These are phyloP conservation scores for Pangasius larnaudii DNA, from an alignment of 2,797 vertebrate genomes.

Conservation along the genomic window DNA sequence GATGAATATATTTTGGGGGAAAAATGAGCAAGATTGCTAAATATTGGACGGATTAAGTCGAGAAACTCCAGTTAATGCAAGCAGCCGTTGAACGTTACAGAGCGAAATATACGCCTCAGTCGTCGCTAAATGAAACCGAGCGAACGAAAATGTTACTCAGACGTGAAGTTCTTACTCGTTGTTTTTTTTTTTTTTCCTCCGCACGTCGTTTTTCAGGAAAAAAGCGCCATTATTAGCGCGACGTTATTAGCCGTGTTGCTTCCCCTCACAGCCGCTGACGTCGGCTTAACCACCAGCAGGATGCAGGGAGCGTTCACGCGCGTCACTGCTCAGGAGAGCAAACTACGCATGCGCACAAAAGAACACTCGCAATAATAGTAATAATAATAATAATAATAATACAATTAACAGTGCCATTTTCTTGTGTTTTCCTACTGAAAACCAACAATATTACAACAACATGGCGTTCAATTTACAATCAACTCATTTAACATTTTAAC, in stretches of 20 bases:
- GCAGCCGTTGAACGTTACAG: not conserved
- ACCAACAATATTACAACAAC: too few relatives aligned
- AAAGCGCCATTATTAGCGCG: not conserved
- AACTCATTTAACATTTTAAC: too few relatives aligned
- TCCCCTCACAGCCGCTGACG: slow-evolving; percentile 53
- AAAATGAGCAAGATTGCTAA: too few relatives aligned
- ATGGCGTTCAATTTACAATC: too few relatives aligned
- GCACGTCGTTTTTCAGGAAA: not conserved
- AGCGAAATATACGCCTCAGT: not conserved
- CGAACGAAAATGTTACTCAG: not conserved
- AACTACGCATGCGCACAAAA: slow-evolving; percentile 38
- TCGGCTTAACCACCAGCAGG: slow-evolving; percentile 36
- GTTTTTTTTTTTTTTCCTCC: not conserved
- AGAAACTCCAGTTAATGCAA: not conserved
- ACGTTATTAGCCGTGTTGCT: slow-evolving; percentile 9
- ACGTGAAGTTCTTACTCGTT: not conserved
- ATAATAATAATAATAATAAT: not conserved
- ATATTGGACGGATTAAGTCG: not conserved
- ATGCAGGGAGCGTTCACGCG: slow-evolving; percentile 41
- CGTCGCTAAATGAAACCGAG: not conserved
- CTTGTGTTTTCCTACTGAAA: not conserved
- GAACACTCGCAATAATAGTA: not conserved
- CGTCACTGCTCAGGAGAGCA: slow-evolving; percentile 37
- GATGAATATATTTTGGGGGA: too few relatives aligned
- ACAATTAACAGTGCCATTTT: not conserved